Conservation (phyloP, 2,113 vertebrate species). For the Amblyopsis rosae region DNA sequence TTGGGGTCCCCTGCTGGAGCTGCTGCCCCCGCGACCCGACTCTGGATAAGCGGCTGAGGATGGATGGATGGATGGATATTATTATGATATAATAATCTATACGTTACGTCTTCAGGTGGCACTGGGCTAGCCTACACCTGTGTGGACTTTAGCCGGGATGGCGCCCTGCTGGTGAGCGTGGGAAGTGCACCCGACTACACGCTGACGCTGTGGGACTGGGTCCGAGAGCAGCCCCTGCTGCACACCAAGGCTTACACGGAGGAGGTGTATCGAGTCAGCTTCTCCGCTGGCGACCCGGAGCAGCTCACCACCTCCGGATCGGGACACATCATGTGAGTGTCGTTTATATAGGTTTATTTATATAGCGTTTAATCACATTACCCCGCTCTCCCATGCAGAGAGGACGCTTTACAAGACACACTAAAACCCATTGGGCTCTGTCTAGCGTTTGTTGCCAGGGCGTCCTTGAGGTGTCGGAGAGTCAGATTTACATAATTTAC, state of each 20-base stretch:
- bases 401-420: no score
- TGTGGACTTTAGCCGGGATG: conserved; percentile 83
- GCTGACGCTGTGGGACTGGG: conserved; percentile 94
- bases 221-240: conserved; percentile 81
- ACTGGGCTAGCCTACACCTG: conserved; percentile 80
- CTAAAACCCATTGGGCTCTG: no score
- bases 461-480: neutral
- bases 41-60: no score
- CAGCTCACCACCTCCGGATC: conserved; percentile 86
- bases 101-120: conserved; percentile 76
- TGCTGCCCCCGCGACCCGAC: no score
- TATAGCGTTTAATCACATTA: no score
- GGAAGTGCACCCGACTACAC: conserved; percentile 85
- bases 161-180: conserved; percentile 85
- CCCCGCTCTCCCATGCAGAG: no score
- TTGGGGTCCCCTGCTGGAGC: no score
- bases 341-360: neutral
- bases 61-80: no score
- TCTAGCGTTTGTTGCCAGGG: no score
- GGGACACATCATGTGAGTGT: conserved; percentile 90
- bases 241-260: conserved; percentile 88
- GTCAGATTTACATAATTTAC: no score
- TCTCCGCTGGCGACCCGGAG: conserved; percentile 84
- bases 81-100: no score
- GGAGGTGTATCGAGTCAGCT: conserved; percentile 88